Base-by-base conservation (phyloP, 2,113 vertebrate genomes). In the Leptocoma aspasia region DNA sequence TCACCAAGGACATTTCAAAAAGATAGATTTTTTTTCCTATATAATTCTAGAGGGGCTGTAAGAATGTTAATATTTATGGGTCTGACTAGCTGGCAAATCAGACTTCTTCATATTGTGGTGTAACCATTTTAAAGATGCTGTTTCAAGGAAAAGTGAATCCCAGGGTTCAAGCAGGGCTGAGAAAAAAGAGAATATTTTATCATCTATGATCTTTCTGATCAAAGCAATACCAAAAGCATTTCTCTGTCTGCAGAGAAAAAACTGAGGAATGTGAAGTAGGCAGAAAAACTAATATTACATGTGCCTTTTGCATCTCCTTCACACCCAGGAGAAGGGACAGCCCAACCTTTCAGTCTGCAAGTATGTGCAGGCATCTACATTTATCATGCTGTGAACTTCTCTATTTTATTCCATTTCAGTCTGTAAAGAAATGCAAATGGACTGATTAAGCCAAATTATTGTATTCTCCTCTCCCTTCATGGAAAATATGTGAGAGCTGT, bases 141-240 rank as follows among this genome's bases (percentile, higher is more conserved):
- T 94, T 89, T 94, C 72, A 87, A 94, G 89, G 78, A 90, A 82
- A 96, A 96, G 70, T 31, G 30, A 95, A 95, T 95, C 65, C 94
- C 83, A 70, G 79, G 80, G 71, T 93, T 96, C 90, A 86, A 89
- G 69, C 27, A 69, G 57, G 33, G 65, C 93, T 89, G 90, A 94
- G 49, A 86, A 81, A 77, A 97, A 96, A 96, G 81, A 54, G 84
- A 96, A 97, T 96, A 95, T 90, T 95, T 92, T 88, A 96, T 92
- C 86, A 95, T 71, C 26, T 78, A 5, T 86, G 90, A 77, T 50
- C 41, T 87, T 47, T 81, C 42, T 96, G 89, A 96, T 92, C 89
- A 84, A 96, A 97, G 93, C 69, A 61, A 93, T 63, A 92, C 65
- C 50, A 92, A 95, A 82, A 95, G 72, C 71, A 71, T 94, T 75